Evolutionary conservation across 2,113 vertebrate genomes (phyloP), one percentile per base, ranked within the genome.

Genomic region (Urocolius indicus): DNA sequence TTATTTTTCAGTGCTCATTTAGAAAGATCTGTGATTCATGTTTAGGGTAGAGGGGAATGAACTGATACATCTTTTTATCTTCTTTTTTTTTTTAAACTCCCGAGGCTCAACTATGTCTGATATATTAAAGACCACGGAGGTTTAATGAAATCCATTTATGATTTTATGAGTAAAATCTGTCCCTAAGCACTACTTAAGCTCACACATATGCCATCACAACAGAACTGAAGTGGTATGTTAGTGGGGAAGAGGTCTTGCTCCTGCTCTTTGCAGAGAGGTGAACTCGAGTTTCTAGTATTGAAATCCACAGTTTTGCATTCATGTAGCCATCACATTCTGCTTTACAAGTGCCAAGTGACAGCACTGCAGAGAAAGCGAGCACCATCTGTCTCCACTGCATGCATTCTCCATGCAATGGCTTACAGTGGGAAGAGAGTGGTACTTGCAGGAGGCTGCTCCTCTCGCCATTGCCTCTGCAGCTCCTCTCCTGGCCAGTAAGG

Each of bases 91-190:
- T 59, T 32, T 6, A 10, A 71, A 87, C 16, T 90, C 90, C 57
- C 1, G 1, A 80, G 55, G 61, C 90, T 90, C 72, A 94, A 58
- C 82, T 88, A 74, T 84, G 52, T 57, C 75, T 94, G 84, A 91
- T 94, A 71, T 93, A 97, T 95, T 94, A 95, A 95, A 91, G 91
- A 96, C 72, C 57, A 61, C 0, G 1, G 34, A 92, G 61, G 61
- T 80, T 75, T 94, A 96, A 95, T 96, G 92, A 97, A 95, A 96
- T 66, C 81, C 81, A 89, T 95, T 95, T 95, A 95, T 94, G 94
- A 94, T 85, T 95, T 94, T 89, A 93, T 74, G 75, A 93, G 93
- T 80, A 87, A 83, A 92, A 94, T 90, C 73, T 92, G 86, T 94
- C 93, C 85, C 92, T 81, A 48, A 88, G 68, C 85, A 72, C 73